Evolutionary conservation across 2,797 vertebrate genomes (phyloP), one percentile per base, ranked within the genome.

Genomic region (Amblyopsis hoosieri): DNA sequence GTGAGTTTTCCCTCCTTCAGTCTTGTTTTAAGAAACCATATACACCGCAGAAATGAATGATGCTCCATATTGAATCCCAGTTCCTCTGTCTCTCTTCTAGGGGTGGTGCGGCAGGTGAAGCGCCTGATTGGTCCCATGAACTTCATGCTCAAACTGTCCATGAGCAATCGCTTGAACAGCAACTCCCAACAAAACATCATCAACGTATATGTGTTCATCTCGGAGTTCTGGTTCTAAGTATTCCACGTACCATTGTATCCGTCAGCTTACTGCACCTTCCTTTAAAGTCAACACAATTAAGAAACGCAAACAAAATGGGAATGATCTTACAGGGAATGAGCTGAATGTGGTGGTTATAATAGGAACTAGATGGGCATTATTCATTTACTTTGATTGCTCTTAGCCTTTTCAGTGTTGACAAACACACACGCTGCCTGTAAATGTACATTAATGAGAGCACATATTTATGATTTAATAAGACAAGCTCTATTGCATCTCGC

Each of bases 171-270:
- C 78, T 76, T 91, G 1, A 86, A 96, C 2, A 93, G 96, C 3
- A 93, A 96, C 60, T 94, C 95, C 4, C 92, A 96, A 72, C 94
- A 95, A 56, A 98, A 97, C 59, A 85, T 97, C 9, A 92, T 99
- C 92, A 94, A 96, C 0, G 94, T 98, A 37, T 94, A 97, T 76
- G 90, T 98, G 83, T 97, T 95, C 2, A 94, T 99, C 62, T 97
- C 97, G 0, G 96, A 98, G 87, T 98, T 95, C 80, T 98, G 97
- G 97, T 99, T 99, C 90, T 98, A 87, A 92, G 62, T 1, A 62
- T 48, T 51, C 68, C 54, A 60, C 56, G 49, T 69, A 60, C 60
- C 57, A 62, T 37, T 56, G 68, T 67, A 64, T 66, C 62, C 51
- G 29, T 33, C 66, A 62, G 74, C 62, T 71, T 76, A 13, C 15